Conservation (phyloP, 2,888 invertebrate genomes). For the Trachelus troglodyta region DNA sequence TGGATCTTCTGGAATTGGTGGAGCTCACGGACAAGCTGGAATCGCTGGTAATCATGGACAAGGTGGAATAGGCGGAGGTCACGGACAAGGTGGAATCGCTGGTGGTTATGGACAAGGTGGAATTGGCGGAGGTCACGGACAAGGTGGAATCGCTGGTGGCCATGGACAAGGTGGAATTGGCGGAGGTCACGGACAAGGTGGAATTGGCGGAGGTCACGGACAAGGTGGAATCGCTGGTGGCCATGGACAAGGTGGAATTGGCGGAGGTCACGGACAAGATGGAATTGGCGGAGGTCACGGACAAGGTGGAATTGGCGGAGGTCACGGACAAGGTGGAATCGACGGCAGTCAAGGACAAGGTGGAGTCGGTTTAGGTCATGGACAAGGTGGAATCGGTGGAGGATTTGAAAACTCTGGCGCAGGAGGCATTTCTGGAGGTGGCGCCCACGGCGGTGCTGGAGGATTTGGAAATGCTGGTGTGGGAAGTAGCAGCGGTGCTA, state of each 20-base stretch:
- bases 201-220: background rate
- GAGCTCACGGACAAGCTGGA: background rate
- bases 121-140: background rate
- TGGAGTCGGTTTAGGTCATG: background rate
- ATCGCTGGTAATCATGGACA: background rate
- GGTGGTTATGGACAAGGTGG: background rate
- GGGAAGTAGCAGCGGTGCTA: background rate
- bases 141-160: background rate
- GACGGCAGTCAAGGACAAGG: background rate
- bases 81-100: no score
- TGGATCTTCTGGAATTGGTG: slow-evolving; percentile 1
- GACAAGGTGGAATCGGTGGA: background rate
- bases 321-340: background rate
- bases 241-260: background rate
- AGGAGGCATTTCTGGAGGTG: background rate
- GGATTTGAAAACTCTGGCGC: background rate
- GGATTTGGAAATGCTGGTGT: background rate
- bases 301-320: background rate
- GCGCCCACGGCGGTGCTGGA: background rate
- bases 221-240: background rate
- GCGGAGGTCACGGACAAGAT: background rate
- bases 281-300: background rate
- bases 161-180: background rate
- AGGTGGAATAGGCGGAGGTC: background rate
- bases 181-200: background rate